These are phyloP conservation scores for Otus scops DNA, from an alignment of 2,797 vertebrate species.

Conservation along the genomic window DNA sequence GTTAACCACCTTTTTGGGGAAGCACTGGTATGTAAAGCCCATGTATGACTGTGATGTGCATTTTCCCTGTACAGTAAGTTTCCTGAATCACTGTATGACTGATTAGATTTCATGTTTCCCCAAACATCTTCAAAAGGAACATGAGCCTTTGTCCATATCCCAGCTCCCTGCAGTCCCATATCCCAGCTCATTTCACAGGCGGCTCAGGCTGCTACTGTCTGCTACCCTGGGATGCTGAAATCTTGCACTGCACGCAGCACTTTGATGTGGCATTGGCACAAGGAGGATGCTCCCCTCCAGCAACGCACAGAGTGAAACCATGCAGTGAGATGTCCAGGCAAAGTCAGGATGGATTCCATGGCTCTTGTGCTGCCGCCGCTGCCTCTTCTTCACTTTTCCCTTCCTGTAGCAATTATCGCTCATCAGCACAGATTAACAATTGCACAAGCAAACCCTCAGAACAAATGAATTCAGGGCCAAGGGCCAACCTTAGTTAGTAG, in stretches of 20 bases:
- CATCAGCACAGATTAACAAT: conserved; percentile 27
- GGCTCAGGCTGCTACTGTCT: not conserved
- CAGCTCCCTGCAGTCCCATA: not conserved
- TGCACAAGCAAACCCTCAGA: conserved; percentile 9
- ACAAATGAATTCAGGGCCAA: conserved; percentile 22
- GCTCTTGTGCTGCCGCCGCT: not conserved
- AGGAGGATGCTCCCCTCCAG: conserved; percentile 20
- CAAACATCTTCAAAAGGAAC: not conserved
- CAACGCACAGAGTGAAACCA: not conserved
- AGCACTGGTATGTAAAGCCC: not conserved
- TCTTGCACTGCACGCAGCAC: not conserved
- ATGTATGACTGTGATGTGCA: not conserved
- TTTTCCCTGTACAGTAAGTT: not conserved
- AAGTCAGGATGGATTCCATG: not conserved
- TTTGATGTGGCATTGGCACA: conserved; percentile 54
- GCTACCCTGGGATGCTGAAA: not conserved
- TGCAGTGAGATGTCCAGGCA: not conserved
- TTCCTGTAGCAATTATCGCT: conserved; percentile 38
- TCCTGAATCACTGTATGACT: not conserved
- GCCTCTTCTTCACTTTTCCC: not conserved
- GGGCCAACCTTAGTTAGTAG: conserved; percentile 10
- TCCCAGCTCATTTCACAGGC: not conserved
- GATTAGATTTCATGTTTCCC: not conserved
- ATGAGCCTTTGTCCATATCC: not conserved
- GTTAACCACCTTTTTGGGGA: not conserved